Percentiles rank a stretch among this genome's conserved stretches.
Conservation (phyloP, 2,797 vertebrate species). For the Sebastiscus albofasciatus region DNA sequence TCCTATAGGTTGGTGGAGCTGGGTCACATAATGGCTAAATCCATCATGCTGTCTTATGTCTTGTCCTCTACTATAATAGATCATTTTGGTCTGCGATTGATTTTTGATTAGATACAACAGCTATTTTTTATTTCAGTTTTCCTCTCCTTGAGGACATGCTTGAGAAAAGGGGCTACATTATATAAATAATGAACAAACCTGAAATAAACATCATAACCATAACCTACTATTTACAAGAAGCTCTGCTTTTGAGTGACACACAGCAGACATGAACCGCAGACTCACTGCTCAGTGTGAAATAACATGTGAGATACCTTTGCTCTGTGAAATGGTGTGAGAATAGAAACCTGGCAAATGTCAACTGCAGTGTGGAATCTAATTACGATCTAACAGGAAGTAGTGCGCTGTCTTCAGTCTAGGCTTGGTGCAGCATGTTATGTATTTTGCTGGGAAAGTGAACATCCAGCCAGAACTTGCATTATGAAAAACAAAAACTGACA, state of each 20-base stretch:
- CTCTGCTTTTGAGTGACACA: neutral
- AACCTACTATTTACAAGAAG: neutral
- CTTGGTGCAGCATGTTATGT: neutral
- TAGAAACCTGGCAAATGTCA: conserved; percentile 32
- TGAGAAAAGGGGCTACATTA: neutral
- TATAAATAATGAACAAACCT: neutral
- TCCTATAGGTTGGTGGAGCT: neutral
- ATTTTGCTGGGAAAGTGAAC: neutral
- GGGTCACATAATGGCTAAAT: conserved; percentile 1
- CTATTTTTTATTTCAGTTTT: neutral
- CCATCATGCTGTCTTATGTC: neutral
- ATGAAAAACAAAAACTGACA: neutral
- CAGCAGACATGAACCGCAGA: conserved; percentile 5
- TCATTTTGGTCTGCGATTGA: conserved; percentile 1
- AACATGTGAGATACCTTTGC: neutral
- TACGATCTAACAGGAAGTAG: conserved; percentile 21
- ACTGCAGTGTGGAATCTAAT: neutral
- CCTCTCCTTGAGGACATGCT: neutral
- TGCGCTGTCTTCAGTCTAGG: conserved; percentile 1
- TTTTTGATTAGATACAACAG: conserved; percentile 2
- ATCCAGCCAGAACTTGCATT: neutral
- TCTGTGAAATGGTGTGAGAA: conserved; percentile 13
- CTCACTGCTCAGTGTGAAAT: neutral
- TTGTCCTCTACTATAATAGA: conserved; percentile 19
- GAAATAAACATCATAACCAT: neutral